phyloP scores from a whole-genome alignment of 2,113 vertebrate genomes.

The Paratilapia polleni region DNA sequence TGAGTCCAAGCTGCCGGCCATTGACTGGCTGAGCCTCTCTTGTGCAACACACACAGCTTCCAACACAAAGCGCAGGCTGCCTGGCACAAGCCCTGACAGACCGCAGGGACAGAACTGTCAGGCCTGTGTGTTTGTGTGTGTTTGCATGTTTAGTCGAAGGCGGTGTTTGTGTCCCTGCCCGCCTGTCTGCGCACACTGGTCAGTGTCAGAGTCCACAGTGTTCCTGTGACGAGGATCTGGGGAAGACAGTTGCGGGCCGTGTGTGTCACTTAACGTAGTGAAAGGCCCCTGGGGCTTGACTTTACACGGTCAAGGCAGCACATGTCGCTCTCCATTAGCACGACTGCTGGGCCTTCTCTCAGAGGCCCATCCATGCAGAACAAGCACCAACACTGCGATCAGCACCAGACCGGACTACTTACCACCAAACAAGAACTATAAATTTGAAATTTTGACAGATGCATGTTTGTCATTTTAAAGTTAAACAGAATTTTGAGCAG shows the following conservation, averaged over 20 bases:
- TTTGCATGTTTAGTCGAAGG: conserved; percentile 53
- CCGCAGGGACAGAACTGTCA: conserved; percentile 64
- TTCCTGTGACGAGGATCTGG: conserved; percentile 72
- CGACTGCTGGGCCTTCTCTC: conserved; percentile 31
- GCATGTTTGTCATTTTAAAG: not conserved
- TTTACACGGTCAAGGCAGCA: conserved; percentile 55
- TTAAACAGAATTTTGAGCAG: not conserved
- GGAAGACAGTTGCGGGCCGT: conserved; percentile 59
- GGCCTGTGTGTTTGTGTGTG: conserved; percentile 51
- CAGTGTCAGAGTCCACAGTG: conserved; percentile 69
- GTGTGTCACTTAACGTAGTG: conserved; percentile 64
- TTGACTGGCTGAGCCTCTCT: conserved; percentile 53
- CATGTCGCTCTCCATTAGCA: conserved; percentile 65
- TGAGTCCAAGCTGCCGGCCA: conserved; percentile 70
- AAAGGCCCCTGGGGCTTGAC: conserved; percentile 64
- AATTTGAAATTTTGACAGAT: not conserved
- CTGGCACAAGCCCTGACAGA: conserved; percentile 63
- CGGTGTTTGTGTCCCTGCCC: conserved; percentile 54
- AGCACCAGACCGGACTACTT: not conserved
- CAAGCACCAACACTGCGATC: not conserved
- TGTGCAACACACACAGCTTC: conserved; percentile 46
- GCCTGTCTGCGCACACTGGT: conserved; percentile 55
- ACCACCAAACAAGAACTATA: not conserved
- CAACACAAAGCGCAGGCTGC: conserved; percentile 62
- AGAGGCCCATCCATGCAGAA: conserved; percentile 20